Percentiles rank a stretch among this genome's conserved stretches.
phyloP scores from a whole-genome alignment of 2,113 vertebrate genomes.

The Oncorhynchus keta region DNA sequence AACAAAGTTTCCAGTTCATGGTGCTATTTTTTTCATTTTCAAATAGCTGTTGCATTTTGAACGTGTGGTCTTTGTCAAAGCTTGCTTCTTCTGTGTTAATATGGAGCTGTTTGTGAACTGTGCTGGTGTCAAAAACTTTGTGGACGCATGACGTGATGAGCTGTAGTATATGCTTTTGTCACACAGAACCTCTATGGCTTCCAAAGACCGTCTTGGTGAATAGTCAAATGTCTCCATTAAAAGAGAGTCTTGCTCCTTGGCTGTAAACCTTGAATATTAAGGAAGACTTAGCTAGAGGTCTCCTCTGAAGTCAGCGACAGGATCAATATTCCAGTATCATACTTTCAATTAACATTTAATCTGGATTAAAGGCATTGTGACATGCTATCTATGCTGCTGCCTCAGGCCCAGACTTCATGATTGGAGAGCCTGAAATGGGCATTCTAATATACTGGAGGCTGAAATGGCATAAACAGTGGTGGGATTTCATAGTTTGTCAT shows the following conservation, averaged over 20 bases:
- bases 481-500: not conserved
- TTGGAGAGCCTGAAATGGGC: not conserved
- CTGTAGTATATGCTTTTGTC: not conserved
- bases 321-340: constrained; percentile 2
- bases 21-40: not conserved
- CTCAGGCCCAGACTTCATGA: constrained; percentile 13
- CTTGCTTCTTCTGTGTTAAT: not conserved
- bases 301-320: constrained; percentile 25
- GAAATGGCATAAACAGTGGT: not conserved
- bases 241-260: not conserved
- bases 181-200: not conserved
- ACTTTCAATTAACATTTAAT: constrained; percentile 37
- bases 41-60: no score
- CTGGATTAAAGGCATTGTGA: constrained; percentile 50
- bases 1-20: not conserved
- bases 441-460: not conserved
- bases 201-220: not conserved
- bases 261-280: constrained; percentile 32
- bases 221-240: not conserved
- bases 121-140: not conserved
- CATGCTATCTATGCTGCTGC: constrained; percentile 35
- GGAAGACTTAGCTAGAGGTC: constrained; percentile 25
- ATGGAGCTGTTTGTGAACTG: not conserved
- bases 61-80: no score
- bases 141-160: not conserved